Conservation (phyloP, 2,888 invertebrate genomes). For the Pocota personata region DNA sequence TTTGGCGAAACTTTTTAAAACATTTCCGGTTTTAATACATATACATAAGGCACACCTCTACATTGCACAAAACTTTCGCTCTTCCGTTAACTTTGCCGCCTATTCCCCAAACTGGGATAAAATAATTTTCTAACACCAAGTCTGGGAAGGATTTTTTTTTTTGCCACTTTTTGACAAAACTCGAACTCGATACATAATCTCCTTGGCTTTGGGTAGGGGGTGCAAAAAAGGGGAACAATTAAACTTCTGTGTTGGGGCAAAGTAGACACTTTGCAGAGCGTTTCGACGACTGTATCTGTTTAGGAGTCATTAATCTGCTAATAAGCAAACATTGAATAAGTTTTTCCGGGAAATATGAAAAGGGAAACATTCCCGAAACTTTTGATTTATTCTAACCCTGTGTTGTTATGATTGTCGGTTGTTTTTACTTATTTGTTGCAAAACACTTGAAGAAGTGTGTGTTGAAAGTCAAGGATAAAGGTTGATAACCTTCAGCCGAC, state of each 20-base stretch:
- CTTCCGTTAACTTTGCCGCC: conserved; percentile 74
- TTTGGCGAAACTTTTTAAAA: conserved; percentile 73
- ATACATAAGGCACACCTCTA: conserved; percentile 68
- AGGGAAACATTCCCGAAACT: conserved; percentile 61
- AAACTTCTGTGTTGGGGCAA: conserved; percentile 55
- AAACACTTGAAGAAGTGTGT: conserved; percentile 38
- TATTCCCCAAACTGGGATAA: conserved; percentile 72
- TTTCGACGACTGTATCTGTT: conserved; percentile 65
- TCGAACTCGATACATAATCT: conserved; percentile 66
- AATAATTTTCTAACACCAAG: conserved; percentile 71
- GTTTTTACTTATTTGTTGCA: conserved; percentile 48
- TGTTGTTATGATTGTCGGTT: conserved; percentile 45
- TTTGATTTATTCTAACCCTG: conserved; percentile 68
- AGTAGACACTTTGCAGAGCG: conserved; percentile 36
- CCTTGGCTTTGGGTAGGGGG: background rate
- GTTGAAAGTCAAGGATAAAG: conserved; percentile 71
- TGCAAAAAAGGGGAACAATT: conserved; percentile 54
- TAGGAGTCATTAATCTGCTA: conserved; percentile 73
- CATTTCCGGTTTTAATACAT: conserved; percentile 73
- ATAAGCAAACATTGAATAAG: conserved; percentile 72
- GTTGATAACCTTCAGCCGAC: conserved; percentile 66
- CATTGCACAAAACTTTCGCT: conserved; percentile 71
- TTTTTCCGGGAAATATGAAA: conserved; percentile 65
- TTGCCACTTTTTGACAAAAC: conserved; percentile 65
- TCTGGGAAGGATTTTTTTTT: conserved; percentile 47